Conservation (phyloP, 2,797 vertebrate genomes). For the Microtus obscurus region DNA sequence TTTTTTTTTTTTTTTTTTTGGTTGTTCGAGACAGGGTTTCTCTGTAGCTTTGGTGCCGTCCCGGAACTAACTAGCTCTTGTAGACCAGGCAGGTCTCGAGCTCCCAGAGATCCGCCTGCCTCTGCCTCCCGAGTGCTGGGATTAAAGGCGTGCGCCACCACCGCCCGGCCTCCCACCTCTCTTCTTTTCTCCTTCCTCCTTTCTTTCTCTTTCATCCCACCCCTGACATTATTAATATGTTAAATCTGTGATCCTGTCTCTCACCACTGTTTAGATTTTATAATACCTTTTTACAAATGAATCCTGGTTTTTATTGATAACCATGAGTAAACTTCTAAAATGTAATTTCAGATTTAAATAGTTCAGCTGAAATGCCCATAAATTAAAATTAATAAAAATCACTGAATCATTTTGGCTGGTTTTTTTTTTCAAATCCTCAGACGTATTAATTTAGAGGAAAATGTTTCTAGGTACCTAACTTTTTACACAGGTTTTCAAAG, state of each 20-base stretch:
- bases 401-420: neutral
- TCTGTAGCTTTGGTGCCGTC: too few species aligned
- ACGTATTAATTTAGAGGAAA: slow-evolving; percentile 50
- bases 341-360: slow-evolving; percentile 31
- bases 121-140: too few species aligned
- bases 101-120: too few species aligned
- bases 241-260: neutral
- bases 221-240: neutral
- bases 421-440: neutral
- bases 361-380: slow-evolving; percentile 13
- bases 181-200: neutral
- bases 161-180: too few species aligned
- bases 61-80: too few species aligned
- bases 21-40: too few species aligned
- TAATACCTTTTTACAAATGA: neutral
- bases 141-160: too few species aligned
- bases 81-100: too few species aligned
- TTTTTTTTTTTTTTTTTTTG: too few species aligned
- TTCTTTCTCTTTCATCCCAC: neutral
- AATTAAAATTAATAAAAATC: slow-evolving; percentile 43
- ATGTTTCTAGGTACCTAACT: slow-evolving; percentile 24
- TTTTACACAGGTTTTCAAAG: slow-evolving; percentile 60
- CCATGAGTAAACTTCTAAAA: slow-evolving; percentile 20
- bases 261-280: neutral
- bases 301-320: slow-evolving; percentile 23